Base-by-base conservation (phyloP, 2,797 vertebrate species). In the Aotus griseimembra region DNA sequence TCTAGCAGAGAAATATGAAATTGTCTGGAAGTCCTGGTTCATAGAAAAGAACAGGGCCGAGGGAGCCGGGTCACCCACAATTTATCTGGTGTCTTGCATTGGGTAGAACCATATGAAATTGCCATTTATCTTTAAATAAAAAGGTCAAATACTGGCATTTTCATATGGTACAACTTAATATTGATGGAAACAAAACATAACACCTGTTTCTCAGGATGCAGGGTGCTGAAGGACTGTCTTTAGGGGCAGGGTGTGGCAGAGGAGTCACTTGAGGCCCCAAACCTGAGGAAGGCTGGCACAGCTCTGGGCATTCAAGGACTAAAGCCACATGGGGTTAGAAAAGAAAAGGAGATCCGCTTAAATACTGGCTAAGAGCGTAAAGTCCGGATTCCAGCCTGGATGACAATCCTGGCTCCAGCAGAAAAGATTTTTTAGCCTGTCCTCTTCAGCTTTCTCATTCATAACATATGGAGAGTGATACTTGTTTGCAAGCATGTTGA, bases 1-100 rank as follows among this genome's bases (percentile, higher is more conserved):
- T 93, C 84, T 86, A 48, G 48, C n/a, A 92, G 22, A 36, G 86
- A 90, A 44, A 30, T 20, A 4, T 41, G 58, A 48, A n/a, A 55
- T 24, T 30, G 30, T 88, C 64, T 92, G 20, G 30, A 92, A 81
- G 67, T 52, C 57, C 30, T 36, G 55, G 12, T 80, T 90, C 80
- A 92, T 86, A 82, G 26, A 84, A 80, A 70, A 61, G 36, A 92
- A 79, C 11, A 92, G 26, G 88, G n/a, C 36, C 5, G 10, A 61
- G 44, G 64, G 33, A 52, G 57, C 70, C 46, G 33, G 55, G 14
- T 44, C 24, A 52, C 20, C 39, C 26, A 36, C 9, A 50, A 86
- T 33, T 91, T n/a, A 81, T 58, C 79, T 86, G 41, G n/a, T 64
- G 7, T 57, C 33, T 89, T 76, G 81, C 75, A 41, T 19, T 70